Evolutionary conservation across 2,113 vertebrate species (phyloP).

Genomic region (Columba livia): DNA sequence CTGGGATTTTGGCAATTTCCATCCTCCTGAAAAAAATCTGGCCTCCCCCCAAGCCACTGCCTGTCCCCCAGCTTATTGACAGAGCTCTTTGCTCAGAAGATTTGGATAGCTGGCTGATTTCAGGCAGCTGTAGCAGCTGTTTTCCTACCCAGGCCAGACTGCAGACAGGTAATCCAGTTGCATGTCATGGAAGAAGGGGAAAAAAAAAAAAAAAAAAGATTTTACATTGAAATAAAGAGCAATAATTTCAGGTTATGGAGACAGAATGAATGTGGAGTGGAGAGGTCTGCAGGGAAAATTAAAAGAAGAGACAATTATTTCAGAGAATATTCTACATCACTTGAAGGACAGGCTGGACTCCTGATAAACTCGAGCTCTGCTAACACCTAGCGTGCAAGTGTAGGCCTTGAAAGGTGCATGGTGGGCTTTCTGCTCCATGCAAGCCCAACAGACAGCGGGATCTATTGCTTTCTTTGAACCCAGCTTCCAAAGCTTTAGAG

Average conservation of each 20-base stretch:
- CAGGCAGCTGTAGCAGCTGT: not conserved
- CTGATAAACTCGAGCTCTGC: not conserved
- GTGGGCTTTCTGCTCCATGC: not conserved
- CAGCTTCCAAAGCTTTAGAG: not conserved
- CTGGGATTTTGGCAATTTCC: not conserved
- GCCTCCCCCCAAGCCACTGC: fast-evolving
- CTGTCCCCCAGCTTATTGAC: not conserved
- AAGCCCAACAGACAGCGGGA: not conserved
- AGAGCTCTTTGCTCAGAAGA: not conserved
- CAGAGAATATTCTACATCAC: not conserved
- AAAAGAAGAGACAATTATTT: not conserved
- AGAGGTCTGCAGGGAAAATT: not conserved
- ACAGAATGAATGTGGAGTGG: not conserved
- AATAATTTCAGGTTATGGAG: not conserved
- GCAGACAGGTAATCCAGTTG: not conserved
- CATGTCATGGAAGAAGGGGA: not conserved
- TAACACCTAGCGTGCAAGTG: not conserved
- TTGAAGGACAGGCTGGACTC: not conserved
- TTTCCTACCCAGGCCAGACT: not conserved
- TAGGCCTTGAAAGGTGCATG: not conserved
- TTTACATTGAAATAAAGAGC: not conserved
- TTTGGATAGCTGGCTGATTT: not conserved
- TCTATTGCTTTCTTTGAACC: not conserved
- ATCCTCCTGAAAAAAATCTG: not conserved
- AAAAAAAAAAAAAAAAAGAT: not conserved